phyloP scores from a whole-genome alignment of 2,113 vertebrate genomes.

The Lontra canadensis region DNA sequence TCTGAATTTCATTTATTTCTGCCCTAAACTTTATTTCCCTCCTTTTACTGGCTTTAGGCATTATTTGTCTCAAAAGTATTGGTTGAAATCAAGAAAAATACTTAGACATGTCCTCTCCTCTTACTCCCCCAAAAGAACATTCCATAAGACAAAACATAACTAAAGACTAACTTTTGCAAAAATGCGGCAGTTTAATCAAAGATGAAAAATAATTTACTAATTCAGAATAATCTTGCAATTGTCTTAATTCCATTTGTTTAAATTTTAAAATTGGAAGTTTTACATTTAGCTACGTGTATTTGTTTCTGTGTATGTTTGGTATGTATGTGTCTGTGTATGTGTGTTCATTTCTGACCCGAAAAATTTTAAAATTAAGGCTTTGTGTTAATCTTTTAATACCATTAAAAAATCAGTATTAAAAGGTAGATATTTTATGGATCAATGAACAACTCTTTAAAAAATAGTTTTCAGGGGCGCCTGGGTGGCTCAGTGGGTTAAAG shows the following conservation, averaged over 20 bases:
- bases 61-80: not conserved
- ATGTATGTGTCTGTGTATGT: not conserved
- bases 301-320: not conserved
- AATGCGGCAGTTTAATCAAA: not conserved
- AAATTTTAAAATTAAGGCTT: not conserved
- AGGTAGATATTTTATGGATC: not conserved
- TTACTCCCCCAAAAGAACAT: not conserved
- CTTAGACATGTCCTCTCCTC: not conserved
- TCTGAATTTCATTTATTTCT: not conserved
- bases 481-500: too few relatives aligned
- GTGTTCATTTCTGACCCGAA: not conserved
- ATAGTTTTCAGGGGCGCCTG: not conserved
- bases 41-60: not conserved
- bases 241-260: not conserved
- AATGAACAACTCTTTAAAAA: not conserved
- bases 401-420: not conserved
- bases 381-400: not conserved
- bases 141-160: not conserved
- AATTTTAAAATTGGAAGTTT: not conserved
- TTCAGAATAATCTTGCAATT: not conserved
- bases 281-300: not conserved
- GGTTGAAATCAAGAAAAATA: not conserved
- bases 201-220: not conserved
- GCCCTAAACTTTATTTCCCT: not conserved
- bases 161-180: not conserved